Evolutionary conservation across 2,797 vertebrate genomes (phyloP).

Genomic region (Pelobates cultripes): DNA sequence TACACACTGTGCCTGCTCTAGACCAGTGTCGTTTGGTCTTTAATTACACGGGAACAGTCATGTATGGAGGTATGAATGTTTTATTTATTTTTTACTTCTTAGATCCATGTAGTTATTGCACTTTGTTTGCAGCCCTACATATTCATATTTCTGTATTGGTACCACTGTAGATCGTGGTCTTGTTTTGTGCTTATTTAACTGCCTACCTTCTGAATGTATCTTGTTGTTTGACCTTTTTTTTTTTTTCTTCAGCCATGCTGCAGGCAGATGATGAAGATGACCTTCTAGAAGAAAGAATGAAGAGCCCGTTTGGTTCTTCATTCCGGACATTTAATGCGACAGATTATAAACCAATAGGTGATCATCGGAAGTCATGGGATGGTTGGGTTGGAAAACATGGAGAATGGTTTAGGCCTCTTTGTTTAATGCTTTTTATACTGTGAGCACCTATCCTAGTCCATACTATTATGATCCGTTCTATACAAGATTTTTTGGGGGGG

Average conservation of each 20-base stretch:
- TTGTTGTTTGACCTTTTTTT: not conserved
- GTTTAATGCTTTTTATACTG: too few species aligned
- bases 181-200: too few species aligned
- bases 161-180: too few species aligned
- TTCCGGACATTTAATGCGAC: conserved; percentile 98
- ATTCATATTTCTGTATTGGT: too few species aligned
- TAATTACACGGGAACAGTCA: conserved; percentile 96
- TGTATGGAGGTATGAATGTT: conserved; percentile 89
- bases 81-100: not conserved
- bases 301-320: conserved; percentile 96
- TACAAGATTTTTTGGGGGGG: too few species aligned
- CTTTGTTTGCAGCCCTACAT: too few species aligned
- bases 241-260: conserved; percentile 83
- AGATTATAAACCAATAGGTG: conserved; percentile 98
- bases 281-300: conserved; percentile 96
- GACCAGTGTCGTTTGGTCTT: conserved; percentile 98
- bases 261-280: conserved; percentile 98
- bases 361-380: conserved; percentile 42
- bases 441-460: too few species aligned
- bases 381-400: too few species aligned
- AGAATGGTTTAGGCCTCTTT: too few species aligned
- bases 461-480: too few species aligned
- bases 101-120: not conserved
- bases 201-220: too few species aligned
- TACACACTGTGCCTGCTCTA: conserved; percentile 95